Evolutionary conservation across 2,797 vertebrate species (phyloP), one percentile per base, ranked within the genome.

Genomic region (Myotis pilosus): DNA sequence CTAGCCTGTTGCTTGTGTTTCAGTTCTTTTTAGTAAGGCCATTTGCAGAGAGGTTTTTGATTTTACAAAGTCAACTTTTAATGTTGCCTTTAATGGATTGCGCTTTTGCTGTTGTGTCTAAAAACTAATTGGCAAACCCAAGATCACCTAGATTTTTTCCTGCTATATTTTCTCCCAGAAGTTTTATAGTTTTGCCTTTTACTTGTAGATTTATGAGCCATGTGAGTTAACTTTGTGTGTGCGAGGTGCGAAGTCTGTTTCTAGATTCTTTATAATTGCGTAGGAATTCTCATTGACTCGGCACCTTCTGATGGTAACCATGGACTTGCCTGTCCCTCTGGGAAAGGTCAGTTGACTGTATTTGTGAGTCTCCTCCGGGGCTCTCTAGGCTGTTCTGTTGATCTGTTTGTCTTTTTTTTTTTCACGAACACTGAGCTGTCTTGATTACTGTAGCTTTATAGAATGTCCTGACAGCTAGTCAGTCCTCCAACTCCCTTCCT

Each of bases 391-490:
- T 20, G 11, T 4, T 28, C 69, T 55, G 30, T 60, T 17, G 89
- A 23, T 86, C 8, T 44, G 20, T 22, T 28, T 69, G 23, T 53
- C 49, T 38, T 38, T 38, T 41, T 55, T 17, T 53, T 38, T 66
- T 12, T 53, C 28, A 5, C n/a, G 1, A 0, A 5, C 0, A 1
- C 41, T 2, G 11, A 66, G 19, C 28, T 8, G 49, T 30, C 60
- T 44, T 11, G 28, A 17, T 66, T 1, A 8, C 16, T 9, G 83
- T 9, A 5, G 64, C n/a, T 81, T 85, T 33, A 10, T 1, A 30
- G 38, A 19, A 66, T 25, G 25, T 53, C 79, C 53, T 13, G 1
- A 12, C 22, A 16, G 16, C 17, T 1, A 17, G 44, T 3, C 44
- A 51, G 44, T 10, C 7, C 41, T 44, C 13, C 0, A 0, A 4